A percentile compares a stretch with the other conserved stretches of the same genome.
phyloP scores from a whole-genome alignment of 2,888 invertebrate species.

The Oxystoma pomonae region DNA sequence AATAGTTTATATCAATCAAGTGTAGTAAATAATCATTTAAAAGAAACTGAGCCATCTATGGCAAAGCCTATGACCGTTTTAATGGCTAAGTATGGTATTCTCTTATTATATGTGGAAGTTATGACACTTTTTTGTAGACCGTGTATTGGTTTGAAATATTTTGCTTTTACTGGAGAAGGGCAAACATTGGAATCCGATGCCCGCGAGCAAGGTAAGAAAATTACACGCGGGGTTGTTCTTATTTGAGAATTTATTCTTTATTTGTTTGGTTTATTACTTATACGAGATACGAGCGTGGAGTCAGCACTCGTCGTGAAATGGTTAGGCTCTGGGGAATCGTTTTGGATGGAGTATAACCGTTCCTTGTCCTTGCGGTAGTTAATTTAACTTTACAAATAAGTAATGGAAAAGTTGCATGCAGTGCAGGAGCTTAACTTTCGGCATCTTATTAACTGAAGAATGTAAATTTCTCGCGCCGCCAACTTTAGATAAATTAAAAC shows the following conservation, averaged over 20 bases:
- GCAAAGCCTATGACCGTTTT: no score
- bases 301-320: not conserved
- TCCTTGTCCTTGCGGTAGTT: constrained; percentile 8
- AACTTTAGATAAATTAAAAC: not conserved
- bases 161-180: no score
- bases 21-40: no score
- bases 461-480: constrained; percentile 1
- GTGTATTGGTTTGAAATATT: no score
- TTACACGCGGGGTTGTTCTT: constrained; percentile 20
- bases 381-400: constrained; percentile 4
- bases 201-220: not conserved
- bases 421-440: constrained; percentile 10
- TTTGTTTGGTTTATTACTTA: constrained; percentile 27
- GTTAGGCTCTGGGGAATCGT: constrained; percentile 2
- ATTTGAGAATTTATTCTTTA: constrained; percentile 32
- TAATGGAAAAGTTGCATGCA: constrained; percentile 10
- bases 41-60: no score
- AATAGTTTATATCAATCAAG: no score
- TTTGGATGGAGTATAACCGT: not conserved
- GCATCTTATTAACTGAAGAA: constrained; percentile 6
- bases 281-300: constrained; percentile 13
- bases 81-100: no score
- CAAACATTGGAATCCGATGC: not conserved
- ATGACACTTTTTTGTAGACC: no score
- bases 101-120: no score